These are phyloP conservation scores for Drosophila nr. fundita DNA, from an alignment of 2,888 invertebrate species.

Conservation along the genomic window DNA sequence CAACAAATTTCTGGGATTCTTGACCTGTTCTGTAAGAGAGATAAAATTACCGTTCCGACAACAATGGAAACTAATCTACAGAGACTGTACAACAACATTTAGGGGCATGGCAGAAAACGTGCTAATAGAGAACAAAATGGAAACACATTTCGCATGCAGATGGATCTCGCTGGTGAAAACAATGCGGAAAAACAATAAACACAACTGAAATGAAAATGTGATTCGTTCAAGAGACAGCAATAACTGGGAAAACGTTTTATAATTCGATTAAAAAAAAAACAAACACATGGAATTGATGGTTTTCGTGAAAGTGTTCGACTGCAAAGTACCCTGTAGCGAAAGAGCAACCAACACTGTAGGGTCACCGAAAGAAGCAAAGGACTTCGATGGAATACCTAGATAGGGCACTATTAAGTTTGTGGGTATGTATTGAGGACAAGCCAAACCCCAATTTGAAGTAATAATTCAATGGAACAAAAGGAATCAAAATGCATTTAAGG, in stretches of 20 bases:
- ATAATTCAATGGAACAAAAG: not conserved
- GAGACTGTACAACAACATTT: not conserved
- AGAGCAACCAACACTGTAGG: not conserved
- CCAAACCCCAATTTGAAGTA: not conserved
- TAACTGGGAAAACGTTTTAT: not conserved
- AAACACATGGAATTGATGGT: not conserved
- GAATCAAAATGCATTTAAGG: slow-evolving; percentile 11
- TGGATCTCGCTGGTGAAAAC: not conserved
- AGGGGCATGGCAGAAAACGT: not conserved
- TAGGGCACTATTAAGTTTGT: not conserved
- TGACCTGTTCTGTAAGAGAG: not conserved
- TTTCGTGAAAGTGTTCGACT: not conserved
- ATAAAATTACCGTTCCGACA: not conserved
- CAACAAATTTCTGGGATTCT: not conserved
- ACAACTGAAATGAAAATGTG: not conserved
- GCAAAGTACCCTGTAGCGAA: not conserved
- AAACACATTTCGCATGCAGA: not conserved
- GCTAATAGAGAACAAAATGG: not conserved
- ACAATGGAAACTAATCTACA: not conserved
- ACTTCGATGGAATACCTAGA: not conserved
- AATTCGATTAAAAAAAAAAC: not conserved
- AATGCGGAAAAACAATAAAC: not conserved
- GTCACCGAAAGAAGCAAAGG: not conserved
- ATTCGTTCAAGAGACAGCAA: not conserved
- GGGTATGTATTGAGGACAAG: not conserved